Evolutionary conservation across 2,113 vertebrate genomes (phyloP).

Genomic region (Paradisaea rubra): DNA sequence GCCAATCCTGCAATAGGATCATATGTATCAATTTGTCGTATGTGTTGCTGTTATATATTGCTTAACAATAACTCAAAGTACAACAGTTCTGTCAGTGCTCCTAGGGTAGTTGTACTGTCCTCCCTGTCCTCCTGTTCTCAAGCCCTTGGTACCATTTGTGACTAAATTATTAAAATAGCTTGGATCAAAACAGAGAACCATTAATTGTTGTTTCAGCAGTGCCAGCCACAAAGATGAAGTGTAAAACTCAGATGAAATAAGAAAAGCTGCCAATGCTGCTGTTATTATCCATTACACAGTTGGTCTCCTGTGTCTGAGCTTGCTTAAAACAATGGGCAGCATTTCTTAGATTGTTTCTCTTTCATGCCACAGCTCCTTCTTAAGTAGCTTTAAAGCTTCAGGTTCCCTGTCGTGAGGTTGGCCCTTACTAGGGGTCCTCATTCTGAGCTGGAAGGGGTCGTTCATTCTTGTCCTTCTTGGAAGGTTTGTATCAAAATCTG

Average conservation of each 20-base stretch:
- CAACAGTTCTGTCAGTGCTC: not conserved
- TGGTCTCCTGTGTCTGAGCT: not conserved
- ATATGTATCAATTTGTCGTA: rapidly evolving
- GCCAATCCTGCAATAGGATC: not conserved
- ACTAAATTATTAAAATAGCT: not conserved
- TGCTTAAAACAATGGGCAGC: not conserved
- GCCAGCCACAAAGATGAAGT: not conserved
- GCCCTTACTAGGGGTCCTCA: not conserved
- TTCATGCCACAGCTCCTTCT: not conserved
- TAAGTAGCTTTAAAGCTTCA: not conserved
- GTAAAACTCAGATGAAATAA: not conserved
- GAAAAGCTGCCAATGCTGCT: not conserved
- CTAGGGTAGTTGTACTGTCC: not conserved
- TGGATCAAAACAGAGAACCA: not conserved
- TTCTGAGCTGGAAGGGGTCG: not conserved
- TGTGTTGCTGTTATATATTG: not conserved
- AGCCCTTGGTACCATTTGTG: not conserved
- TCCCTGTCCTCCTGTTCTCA: not conserved
- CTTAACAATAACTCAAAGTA: not conserved
- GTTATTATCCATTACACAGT: not conserved
- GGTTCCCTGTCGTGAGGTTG: not conserved
- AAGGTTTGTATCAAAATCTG: not conserved
- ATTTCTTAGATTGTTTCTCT: not conserved
- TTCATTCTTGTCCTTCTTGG: not conserved
- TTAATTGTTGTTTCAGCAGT: not conserved